Evolutionary conservation across 2,797 vertebrate species (phyloP).

Genomic region (Sarcophilus harrisii): DNA sequence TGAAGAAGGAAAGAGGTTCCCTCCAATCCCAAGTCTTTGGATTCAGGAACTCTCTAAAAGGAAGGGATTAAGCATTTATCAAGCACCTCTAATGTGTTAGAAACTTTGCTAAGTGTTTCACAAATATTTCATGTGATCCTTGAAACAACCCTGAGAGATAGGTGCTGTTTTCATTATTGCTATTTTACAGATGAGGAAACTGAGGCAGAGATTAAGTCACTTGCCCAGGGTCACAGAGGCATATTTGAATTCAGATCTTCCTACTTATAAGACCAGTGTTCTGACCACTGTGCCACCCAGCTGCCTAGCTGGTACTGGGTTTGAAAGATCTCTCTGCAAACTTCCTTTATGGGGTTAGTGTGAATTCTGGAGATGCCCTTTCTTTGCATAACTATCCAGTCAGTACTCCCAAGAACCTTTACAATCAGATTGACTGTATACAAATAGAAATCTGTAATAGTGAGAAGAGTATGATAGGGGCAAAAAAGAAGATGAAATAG

Average conservation of each 20-base stretch:
- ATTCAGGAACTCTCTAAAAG: background rate
- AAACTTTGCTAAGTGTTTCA: background rate
- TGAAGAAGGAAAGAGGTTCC: background rate
- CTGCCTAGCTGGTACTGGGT: background rate
- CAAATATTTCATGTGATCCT: background rate
- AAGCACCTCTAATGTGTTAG: background rate
- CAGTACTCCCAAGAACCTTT: background rate
- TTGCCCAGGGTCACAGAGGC: background rate
- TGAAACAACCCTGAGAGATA: background rate
- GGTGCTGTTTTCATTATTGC: background rate
- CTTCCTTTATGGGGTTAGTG: background rate
- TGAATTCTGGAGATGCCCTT: background rate
- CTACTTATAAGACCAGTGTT: background rate
- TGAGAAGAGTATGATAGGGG: background rate
- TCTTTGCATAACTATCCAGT: background rate
- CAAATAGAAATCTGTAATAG: background rate
- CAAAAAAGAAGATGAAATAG: background rate
- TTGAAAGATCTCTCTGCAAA: background rate
- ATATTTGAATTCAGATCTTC: background rate
- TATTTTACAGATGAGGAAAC: background rate
- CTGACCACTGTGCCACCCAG: background rate
- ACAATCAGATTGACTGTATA: background rate
- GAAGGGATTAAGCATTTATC: background rate
- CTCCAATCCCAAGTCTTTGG: background rate
- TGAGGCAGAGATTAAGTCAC: background rate